phyloP scores from a whole-genome alignment of 2,888 invertebrate species.

The Alviniconcha strummeri region DNA sequence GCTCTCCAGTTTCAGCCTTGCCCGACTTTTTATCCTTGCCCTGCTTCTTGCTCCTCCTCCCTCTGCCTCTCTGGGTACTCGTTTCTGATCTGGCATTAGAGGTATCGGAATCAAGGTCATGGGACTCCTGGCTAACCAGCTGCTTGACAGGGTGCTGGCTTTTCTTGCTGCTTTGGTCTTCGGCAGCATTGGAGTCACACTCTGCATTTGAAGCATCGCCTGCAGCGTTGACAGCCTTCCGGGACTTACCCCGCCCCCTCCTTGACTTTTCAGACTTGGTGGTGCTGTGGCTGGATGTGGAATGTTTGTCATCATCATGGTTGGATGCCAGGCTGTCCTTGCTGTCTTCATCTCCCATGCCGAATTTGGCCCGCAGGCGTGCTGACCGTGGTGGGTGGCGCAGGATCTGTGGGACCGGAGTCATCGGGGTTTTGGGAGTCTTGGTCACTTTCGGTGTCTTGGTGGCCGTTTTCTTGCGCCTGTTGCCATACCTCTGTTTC shows the following conservation, averaged over 20 bases:
- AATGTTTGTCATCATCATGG: background rate
- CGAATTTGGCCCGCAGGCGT: slow-evolving; percentile 27
- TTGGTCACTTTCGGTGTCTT: slow-evolving; percentile 18
- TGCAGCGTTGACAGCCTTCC: background rate
- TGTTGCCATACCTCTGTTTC: slow-evolving; percentile 9
- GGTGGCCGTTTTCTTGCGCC: background rate
- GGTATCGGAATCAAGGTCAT: background rate
- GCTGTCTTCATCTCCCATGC: slow-evolving; percentile 2
- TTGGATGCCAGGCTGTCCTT: background rate
- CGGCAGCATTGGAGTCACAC: no score
- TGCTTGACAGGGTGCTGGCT: no score
- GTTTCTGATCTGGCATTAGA: background rate
- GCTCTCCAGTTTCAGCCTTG: no score
- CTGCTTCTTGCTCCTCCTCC: background rate
- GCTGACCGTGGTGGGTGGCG: slow-evolving; percentile 23
- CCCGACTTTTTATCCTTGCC: background rate
- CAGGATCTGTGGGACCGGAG: slow-evolving; percentile 9
- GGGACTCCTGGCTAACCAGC: no score
- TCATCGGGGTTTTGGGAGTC: background rate
- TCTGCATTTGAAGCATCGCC: no score
- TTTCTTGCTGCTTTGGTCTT: no score
- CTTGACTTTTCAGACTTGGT: background rate
- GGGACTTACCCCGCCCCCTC: background rate
- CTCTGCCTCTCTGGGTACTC: slow-evolving; percentile 13
- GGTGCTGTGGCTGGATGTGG: slow-evolving; percentile 15